Evolutionary conservation across 1,140 invertebrate genomes (phyloP), one percentile per base, ranked within the genome.

Genomic region (Atopsyche davidsoni): DNA sequence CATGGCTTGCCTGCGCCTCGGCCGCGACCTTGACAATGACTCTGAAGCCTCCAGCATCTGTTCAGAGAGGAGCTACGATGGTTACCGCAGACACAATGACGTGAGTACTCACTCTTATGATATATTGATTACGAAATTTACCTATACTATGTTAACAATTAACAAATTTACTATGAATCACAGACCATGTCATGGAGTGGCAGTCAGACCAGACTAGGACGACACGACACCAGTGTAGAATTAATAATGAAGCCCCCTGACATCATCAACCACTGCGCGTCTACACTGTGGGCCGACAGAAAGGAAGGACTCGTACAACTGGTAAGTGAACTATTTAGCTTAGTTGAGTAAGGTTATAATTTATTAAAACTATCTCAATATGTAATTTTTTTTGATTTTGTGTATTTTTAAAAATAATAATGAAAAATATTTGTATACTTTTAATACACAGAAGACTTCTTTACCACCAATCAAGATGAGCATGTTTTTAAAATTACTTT

Each of bases 41-140:
- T 95, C 91, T 36, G 94, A 97, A 67, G 93, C 91, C 2, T 96
- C 92, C 24, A 95, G 91, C 65, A 83, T 96, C 36, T 95, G 92
- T 66, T 96, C 92, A 1, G 92, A 97, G 62, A 72, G 89, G 3
- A 94, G 90, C 19, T 85, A 86, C 60, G 89, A 92, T 62, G 92
- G 88, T 7, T 88, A 82, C 52, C 78, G 85, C 39, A 75, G 86
- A 63, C 80, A 82, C 11, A 82, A 79, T 51, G 89, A 94, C 76
- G 88, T 92, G 72, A 85, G 87, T 82, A 40, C 17, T 17, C 21
- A 32, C 2, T 43, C 11, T 42, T 51, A 17, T 40, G 11, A 36
- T 25, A 28, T 45, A 53, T 41, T 52, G 52, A 46, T 51, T 50
- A 28, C 38, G 25, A 19, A 19, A 13, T 21, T 35, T 57, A 17